Conservation (phyloP, 2,888 invertebrate species). For the Aspidiotus rigidus region DNA sequence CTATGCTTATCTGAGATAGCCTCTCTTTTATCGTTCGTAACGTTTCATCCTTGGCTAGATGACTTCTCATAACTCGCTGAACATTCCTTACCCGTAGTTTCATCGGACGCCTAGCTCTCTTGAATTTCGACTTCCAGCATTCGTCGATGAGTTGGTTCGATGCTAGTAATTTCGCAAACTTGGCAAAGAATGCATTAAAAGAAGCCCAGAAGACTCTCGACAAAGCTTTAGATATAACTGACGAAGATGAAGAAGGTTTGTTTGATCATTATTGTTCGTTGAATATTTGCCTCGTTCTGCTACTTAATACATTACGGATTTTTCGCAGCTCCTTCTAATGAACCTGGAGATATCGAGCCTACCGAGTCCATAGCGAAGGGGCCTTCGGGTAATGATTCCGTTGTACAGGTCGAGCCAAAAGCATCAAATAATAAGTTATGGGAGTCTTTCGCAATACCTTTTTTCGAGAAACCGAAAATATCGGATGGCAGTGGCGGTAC, state of each 20-base stretch:
- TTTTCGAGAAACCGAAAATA: constrained; percentile 51
- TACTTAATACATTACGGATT: no score
- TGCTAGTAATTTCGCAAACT: constrained; percentile 72
- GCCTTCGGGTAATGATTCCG: neutral
- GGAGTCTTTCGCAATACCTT: constrained; percentile 77
- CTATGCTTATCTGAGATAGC: no score
- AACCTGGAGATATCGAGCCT: no score
- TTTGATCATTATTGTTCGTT: no score
- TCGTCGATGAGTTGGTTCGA: constrained; percentile 86
- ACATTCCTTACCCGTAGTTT: no score
- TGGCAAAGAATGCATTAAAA: constrained; percentile 87
- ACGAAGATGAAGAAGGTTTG: constrained; percentile 48
- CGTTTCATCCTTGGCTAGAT: no score
- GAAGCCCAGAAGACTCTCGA: constrained; percentile 94
- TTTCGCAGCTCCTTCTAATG: no score
- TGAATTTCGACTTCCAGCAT: neutral
- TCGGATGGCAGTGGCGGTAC: constrained; percentile 41
- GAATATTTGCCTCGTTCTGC: no score
- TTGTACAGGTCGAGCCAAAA: constrained; percentile 6
- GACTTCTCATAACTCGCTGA: no score
- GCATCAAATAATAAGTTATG: constrained; percentile 46
- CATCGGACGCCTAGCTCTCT: no score
- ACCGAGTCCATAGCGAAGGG: no score
- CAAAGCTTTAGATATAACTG: constrained; percentile 85
- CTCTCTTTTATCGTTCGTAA: no score